Evolutionary conservation across 2,888 invertebrate genomes (phyloP).

Genomic region (Schrankia costaestrigalis): DNA sequence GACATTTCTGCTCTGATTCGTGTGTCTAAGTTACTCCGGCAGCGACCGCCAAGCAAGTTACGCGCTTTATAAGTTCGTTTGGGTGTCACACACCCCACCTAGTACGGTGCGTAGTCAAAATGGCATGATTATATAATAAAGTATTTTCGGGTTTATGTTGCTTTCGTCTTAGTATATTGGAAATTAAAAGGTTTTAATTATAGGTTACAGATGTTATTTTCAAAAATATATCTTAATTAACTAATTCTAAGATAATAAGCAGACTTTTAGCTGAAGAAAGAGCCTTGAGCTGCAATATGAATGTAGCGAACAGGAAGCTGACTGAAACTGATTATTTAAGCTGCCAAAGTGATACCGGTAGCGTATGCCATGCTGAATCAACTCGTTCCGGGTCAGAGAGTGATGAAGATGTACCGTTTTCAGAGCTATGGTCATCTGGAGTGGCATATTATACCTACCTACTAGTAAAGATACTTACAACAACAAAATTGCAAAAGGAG

Average conservation of each 20-base stretch:
- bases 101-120: background rate
- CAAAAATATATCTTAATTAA: background rate
- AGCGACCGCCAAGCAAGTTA: too few relatives aligned
- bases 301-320: background rate
- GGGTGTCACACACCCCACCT: background rate
- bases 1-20: background rate
- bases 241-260: background rate
- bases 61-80: too few relatives aligned
- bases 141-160: background rate
- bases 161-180: too few relatives aligned
- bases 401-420: background rate
- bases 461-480: background rate
- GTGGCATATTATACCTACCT: background rate
- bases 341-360: background rate
- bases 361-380: background rate
- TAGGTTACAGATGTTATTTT: background rate
- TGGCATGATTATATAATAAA: background rate
- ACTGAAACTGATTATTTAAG: background rate
- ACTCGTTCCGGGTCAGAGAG: background rate
- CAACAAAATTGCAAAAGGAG: too few relatives aligned
- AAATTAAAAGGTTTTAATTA: too few relatives aligned
- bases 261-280: background rate
- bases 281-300: background rate
- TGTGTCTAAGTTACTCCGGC: too few relatives aligned
- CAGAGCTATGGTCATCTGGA: background rate